A percentile compares a stretch with the other conserved stretches of the same genome.
These are phyloP conservation scores for Podocnemis expansa DNA, from an alignment of 2,113 vertebrate species.

Conservation along the genomic window DNA sequence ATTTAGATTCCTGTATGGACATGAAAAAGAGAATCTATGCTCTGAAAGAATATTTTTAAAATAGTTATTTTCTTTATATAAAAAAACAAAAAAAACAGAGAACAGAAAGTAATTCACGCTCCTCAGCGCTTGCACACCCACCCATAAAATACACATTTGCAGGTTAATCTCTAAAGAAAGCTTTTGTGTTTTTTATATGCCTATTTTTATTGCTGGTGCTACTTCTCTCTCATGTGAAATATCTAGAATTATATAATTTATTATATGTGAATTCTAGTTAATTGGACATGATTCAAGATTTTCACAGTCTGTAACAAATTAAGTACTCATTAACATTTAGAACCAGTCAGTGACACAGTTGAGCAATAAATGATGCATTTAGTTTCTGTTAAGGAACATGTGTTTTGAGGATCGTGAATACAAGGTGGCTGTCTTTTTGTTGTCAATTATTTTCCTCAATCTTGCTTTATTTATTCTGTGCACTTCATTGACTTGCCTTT, in stretches of 20 bases:
- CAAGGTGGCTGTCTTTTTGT: constrained; percentile 42
- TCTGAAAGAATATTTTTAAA: neutral
- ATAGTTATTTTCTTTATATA: neutral
- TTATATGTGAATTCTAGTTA: constrained; percentile 69
- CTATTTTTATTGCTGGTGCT: neutral
- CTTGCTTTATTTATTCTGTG: constrained; percentile 54
- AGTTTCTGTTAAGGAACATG: neutral
- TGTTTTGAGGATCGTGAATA: neutral
- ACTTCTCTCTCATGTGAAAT: constrained; percentile 44
- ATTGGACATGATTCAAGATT: constrained; percentile 58
- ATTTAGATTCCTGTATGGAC: neutral
- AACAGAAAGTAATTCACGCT: neutral
- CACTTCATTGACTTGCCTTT: constrained; percentile 56
- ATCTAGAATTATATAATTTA: constrained; percentile 57
- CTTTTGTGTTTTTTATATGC: neutral
- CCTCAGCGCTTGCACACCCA: neutral
- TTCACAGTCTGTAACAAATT: constrained; percentile 66
- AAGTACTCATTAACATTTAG: constrained; percentile 69
- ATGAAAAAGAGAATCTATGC: neutral
- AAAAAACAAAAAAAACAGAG: too few species aligned
- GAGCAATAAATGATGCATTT: constrained; percentile 34
- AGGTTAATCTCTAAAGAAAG: neutral
- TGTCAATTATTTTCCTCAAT: constrained; percentile 48
- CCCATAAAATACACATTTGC: neutral
- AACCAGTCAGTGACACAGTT: constrained; percentile 46